Conservation (phyloP, 1,140 invertebrate genomes). For the Aethina tumida region DNA sequence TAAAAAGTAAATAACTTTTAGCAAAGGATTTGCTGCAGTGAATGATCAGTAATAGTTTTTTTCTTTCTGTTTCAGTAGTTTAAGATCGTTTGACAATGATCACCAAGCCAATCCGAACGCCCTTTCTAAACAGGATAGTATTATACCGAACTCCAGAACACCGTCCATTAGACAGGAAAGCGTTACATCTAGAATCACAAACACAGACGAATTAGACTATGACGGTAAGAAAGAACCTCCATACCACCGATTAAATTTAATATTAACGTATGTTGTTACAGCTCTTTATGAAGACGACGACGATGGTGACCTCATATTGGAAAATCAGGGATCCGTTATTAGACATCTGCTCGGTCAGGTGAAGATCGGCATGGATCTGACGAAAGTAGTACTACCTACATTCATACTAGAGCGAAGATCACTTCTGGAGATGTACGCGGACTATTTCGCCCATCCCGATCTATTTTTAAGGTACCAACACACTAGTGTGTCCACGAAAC, state of each 20-base stretch:
- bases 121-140: conserved; percentile 8
- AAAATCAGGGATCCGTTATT: conserved; percentile 90
- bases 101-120: conserved; percentile 13
- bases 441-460: conserved; percentile 97
- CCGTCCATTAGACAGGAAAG: conserved; percentile 18
- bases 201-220: conserved; percentile 27
- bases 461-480: conserved; percentile 78
- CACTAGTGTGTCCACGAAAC: not conserved
- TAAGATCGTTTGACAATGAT: conserved; percentile 25
- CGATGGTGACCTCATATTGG: conserved; percentile 79
- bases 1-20: no score
- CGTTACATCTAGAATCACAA: conserved; percentile 12
- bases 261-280: conserved; percentile 35
- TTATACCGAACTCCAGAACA: conserved; percentile 9
- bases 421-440: conserved; percentile 94
- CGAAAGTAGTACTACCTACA: conserved; percentile 93
- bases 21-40: no score
- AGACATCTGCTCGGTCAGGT: conserved; percentile 91
- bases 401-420: conserved; percentile 93
- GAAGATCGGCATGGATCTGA: conserved; percentile 97
- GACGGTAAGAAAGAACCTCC: conserved; percentile 25
- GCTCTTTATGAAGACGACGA: conserved; percentile 82
- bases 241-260: not conserved
- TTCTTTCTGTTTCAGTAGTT: conserved; percentile 18
- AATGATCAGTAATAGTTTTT: no score